These are phyloP conservation scores for Agrotis segetum DNA, from an alignment of 2,888 invertebrate species.

Conservation along the genomic window DNA sequence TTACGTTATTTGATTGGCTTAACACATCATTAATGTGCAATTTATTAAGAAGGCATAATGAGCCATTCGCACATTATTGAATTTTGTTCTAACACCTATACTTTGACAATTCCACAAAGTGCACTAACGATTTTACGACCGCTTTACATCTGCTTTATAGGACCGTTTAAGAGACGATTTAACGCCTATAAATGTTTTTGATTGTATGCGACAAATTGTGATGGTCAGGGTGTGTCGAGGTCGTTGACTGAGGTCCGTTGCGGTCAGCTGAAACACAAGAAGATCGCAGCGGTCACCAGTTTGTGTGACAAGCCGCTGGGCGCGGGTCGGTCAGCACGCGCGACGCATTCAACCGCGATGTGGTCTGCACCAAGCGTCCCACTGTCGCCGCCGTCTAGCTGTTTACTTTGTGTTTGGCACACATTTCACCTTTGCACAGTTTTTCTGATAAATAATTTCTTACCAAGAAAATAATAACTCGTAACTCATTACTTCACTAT, in stretches of 20 bases:
- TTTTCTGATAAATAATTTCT: neutral
- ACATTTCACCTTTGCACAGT: conserved; percentile 14
- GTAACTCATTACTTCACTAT: neutral
- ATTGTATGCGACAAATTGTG: conserved; percentile 81
- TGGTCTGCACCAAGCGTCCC: conserved; percentile 50
- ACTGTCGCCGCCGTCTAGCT: conserved; percentile 21
- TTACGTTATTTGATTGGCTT: conserved; percentile 5
- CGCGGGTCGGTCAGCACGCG: conserved; percentile 53
- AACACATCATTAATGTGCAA: conserved; percentile 23
- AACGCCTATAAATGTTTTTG: conserved; percentile 84
- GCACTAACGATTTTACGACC: conserved; percentile 81
- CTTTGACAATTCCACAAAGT: conserved; percentile 78
- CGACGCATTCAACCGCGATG: conserved; percentile 64
- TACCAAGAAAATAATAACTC: neutral
- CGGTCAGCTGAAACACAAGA: conserved; percentile 87
- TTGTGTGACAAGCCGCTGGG: conserved; percentile 66
- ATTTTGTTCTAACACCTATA: conserved; percentile 55
- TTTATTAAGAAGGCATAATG: conserved; percentile 44
- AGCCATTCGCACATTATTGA: conserved; percentile 48
- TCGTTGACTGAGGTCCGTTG: conserved; percentile 83
- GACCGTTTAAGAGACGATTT: conserved; percentile 81
- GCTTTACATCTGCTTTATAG: conserved; percentile 82
- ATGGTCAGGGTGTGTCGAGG: conserved; percentile 79
- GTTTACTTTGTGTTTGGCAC: conserved; percentile 35
- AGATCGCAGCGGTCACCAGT: conserved; percentile 78